Percentiles rank a stretch among this genome's conserved stretches.
phyloP scores from a whole-genome alignment of 2,113 vertebrate genomes.

The Sialia sialis region DNA sequence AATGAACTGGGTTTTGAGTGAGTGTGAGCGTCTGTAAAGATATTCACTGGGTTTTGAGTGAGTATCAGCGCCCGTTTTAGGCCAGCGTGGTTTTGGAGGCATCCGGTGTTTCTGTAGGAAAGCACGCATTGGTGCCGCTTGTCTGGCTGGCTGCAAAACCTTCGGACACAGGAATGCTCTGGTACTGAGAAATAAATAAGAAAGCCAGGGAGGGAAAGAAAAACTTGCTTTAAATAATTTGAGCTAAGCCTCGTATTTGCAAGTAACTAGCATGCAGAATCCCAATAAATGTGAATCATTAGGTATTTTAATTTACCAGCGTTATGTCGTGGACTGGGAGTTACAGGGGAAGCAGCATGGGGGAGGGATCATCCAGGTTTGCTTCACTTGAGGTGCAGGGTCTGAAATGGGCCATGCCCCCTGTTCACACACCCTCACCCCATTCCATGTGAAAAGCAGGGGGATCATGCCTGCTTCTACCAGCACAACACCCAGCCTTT shows the following conservation, averaged over 20 bases:
- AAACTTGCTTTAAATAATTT: neutral
- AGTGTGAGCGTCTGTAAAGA: neutral
- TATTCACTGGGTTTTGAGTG: neutral
- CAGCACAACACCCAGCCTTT: neutral
- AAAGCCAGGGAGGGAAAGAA: neutral
- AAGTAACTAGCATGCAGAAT: neutral
- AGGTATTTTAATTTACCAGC: neutral
- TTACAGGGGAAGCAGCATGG: neutral
- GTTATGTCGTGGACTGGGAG: neutral
- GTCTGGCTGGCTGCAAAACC: neutral
- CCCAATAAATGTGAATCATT: neutral
- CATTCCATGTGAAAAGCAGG: rapidly evolving
- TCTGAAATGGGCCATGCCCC: neutral
- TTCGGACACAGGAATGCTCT: rapidly evolving
- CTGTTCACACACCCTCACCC: neutral
- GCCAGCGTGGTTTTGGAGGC: neutral
- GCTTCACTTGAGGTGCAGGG: neutral
- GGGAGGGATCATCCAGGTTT: neutral
- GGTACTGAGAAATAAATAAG: neutral
- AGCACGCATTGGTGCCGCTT: rapidly evolving
- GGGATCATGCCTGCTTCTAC: neutral
- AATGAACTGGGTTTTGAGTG: neutral
- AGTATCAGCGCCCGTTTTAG: neutral
- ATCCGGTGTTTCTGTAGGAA: neutral
- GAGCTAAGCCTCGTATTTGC: neutral